Evolutionary conservation across 2,888 invertebrate genomes (phyloP).

Genomic region (Malthinus seriepunctatus): DNA sequence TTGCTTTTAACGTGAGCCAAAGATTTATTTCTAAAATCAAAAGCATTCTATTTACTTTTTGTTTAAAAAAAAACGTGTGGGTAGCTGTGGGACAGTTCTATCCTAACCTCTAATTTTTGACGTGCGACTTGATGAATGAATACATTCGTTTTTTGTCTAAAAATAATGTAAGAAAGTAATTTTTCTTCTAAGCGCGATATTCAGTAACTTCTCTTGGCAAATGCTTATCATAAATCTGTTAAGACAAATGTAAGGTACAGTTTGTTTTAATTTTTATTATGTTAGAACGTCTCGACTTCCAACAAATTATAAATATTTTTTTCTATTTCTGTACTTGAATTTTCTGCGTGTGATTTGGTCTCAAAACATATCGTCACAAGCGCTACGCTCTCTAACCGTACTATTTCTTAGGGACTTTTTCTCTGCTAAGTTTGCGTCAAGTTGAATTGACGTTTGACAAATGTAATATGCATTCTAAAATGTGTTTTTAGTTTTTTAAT

Average conservation of each 20-base stretch:
- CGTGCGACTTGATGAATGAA: slow-evolving; percentile 42
- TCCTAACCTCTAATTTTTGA: slow-evolving; percentile 35
- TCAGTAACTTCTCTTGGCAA: slow-evolving; percentile 34
- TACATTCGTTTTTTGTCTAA: slow-evolving; percentile 39
- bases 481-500: no score
- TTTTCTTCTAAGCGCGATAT: slow-evolving; percentile 27
- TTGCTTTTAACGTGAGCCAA: not conserved
- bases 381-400: no score
- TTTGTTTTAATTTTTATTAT: slow-evolving; percentile 37
- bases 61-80: slow-evolving; percentile 29
- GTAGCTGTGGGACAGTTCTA: slow-evolving; percentile 18
- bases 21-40: not conserved
- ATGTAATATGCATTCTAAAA: no score
- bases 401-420: no score
- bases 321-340: no score
- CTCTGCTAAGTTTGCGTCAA: no score
- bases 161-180: slow-evolving; percentile 42
- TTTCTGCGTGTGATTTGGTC: no score
- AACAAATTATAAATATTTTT: no score
- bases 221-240: slow-evolving; percentile 44
- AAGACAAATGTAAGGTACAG: slow-evolving; percentile 43
- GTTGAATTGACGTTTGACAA: no score
- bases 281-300: no score
- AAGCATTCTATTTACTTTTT: slow-evolving; percentile 17
- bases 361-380: no score